Conservation (phyloP, 2,113 vertebrate genomes). For the Pachypanchax playfairii region DNA sequence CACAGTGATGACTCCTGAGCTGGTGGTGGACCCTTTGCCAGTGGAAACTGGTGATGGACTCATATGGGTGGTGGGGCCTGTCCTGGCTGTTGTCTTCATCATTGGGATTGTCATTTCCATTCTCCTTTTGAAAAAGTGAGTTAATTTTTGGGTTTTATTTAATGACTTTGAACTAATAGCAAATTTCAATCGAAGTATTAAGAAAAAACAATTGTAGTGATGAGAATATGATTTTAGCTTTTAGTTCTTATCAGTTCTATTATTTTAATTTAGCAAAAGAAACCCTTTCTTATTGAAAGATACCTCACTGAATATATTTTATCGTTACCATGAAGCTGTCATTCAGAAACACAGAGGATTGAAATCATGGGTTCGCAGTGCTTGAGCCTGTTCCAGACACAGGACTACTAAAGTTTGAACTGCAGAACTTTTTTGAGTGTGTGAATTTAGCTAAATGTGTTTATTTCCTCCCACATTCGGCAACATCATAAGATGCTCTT, state of each 20-base stretch:
- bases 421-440: background rate
- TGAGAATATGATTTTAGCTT: constrained; percentile 21
- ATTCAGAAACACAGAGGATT: background rate
- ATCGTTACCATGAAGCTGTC: background rate
- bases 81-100: constrained; percentile 97
- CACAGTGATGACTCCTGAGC: constrained; percentile 86
- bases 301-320: background rate
- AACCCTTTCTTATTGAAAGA: background rate
- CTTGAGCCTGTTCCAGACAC: background rate
- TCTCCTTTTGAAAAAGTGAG: constrained; percentile 98
- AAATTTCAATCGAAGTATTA: background rate
- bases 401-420: background rate
- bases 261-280: background rate
- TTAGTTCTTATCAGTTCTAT: background rate
- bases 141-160: background rate
- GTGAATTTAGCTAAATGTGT: background rate
- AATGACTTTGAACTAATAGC: background rate
- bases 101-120: constrained; percentile 99
- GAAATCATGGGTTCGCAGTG: background rate
- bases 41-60: constrained; percentile 90
- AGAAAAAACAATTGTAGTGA: constrained; percentile 38
- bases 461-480: background rate
- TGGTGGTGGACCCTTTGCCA: constrained; percentile 83
- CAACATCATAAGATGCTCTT: constrained; percentile 15
- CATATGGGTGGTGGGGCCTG: constrained; percentile 98